Conservation (phyloP, 2,113 vertebrate species). For the Mastomys natalensis region DNA sequence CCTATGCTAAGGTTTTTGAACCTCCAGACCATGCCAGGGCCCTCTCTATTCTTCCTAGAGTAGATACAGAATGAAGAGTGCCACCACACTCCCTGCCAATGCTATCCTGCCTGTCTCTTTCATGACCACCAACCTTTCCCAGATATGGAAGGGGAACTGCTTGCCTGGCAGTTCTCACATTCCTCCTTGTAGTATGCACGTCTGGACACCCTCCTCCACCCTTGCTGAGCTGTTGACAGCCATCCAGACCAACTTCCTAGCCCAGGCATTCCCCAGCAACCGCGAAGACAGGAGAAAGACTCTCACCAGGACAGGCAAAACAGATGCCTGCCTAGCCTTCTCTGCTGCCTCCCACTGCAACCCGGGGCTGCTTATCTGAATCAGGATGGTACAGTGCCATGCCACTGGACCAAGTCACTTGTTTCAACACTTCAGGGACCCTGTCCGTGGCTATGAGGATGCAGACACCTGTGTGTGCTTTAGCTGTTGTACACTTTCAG, state of each 20-base stretch:
- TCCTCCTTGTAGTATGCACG: background rate
- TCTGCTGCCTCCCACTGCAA: background rate
- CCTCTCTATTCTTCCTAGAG: background rate
- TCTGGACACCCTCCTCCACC: slow-evolving; percentile 38
- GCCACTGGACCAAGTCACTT: background rate
- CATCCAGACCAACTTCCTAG: background rate
- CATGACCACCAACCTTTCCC: background rate
- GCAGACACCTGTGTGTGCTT: slow-evolving; percentile 17
- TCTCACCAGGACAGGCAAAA: background rate
- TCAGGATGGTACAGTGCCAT: background rate
- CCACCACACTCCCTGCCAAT: background rate
- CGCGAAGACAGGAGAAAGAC: background rate
- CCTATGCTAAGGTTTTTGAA: background rate
- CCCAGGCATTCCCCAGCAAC: slow-evolving; percentile 46
- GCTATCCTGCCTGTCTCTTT: background rate
- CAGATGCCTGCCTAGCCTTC: fast-evolving
- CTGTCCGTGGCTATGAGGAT: background rate
- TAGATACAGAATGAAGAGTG: background rate
- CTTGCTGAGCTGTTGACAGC: background rate
- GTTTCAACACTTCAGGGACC: background rate
- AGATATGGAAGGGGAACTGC: background rate
- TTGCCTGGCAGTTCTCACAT: background rate
- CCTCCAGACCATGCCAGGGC: background rate
- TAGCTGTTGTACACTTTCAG: background rate
- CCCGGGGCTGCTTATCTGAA: background rate